Base-by-base conservation (phyloP, 2,113 vertebrate genomes). In the Onychostruthus taczanowskii region DNA sequence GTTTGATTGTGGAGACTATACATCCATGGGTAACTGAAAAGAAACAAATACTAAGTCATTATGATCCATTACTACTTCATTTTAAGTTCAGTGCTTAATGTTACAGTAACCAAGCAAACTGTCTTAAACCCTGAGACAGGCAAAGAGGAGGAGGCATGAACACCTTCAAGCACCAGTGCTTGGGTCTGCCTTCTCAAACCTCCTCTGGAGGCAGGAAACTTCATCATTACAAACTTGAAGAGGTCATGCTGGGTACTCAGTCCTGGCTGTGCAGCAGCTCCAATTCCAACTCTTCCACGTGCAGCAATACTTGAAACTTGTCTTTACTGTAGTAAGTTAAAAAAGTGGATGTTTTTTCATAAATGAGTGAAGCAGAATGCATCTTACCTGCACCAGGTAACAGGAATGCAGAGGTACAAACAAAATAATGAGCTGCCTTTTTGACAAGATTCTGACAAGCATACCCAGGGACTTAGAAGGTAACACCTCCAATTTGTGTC, bases 1-100 rank as follows among this genome's bases (percentile, higher is more conserved):
- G 98, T 98, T 99, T 99, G 98, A 99, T 98, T 95, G 99, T 99
- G 86, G 99, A 99, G 97, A 99, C 99, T 97, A 99, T 99, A 98
- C 99, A 99, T 97, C 99, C 99, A 98, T 99, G 99, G 95, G 99
- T 99, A 95, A 99, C 99, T 99, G 96, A 58, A 97, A 97, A 97
- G 92, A 98, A 94, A 98, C 44, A 98, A 94, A 96, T 20, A 94
- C 18, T 87, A 91, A 62, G 69, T 91, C 85, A 90, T 59, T 24
- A 41, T 37, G 31, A 67, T 37, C 28, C 3, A 4, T 62, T 61
- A 62, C 35, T 64, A 74, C 31, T 47, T 33, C 87, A 28, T 16
- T 55, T 1, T 23, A 90, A 88, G 11, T 86, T 84, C 31, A 64
- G 8, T 3, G 6, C 50, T 41, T 77, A 74, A 74, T 50, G 30